A percentile compares a stretch with the other conserved stretches of the same genome.
Evolutionary conservation across 2,888 invertebrate genomes (phyloP).

Genomic region (Nemapogon koenigi): DNA sequence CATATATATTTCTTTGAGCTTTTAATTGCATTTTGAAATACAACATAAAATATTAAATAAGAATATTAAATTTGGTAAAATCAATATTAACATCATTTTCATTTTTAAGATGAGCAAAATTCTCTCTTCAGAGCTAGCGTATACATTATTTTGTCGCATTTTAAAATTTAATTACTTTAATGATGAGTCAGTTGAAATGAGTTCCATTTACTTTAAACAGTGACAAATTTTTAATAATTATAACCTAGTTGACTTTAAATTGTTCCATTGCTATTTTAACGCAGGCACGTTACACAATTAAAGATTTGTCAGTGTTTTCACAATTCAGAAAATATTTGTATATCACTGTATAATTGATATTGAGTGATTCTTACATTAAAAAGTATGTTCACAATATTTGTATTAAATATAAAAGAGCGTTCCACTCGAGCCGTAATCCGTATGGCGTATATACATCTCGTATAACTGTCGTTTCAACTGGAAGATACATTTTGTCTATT

Average conservation of each 20-base stretch:
- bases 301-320: slow-evolving; percentile 17
- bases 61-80: slow-evolving; percentile 77
- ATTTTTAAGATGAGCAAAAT: slow-evolving; percentile 68
- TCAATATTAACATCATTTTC: slow-evolving; percentile 64
- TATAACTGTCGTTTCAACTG: slow-evolving; percentile 57
- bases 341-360: slow-evolving; percentile 26
- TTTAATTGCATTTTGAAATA: slow-evolving; percentile 85
- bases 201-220: background rate
- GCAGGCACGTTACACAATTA: background rate
- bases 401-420: slow-evolving; percentile 60
- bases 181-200: too few species aligned
- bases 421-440: slow-evolving; percentile 52
- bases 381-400: slow-evolving; percentile 47
- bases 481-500: slow-evolving; percentile 49
- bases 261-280: background rate
- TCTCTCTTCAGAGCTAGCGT: slow-evolving; percentile 73
- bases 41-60: slow-evolving; percentile 85
- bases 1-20: slow-evolving; percentile 88
- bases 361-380: slow-evolving; percentile 48
- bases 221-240: background rate
- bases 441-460: slow-evolving; percentile 62
- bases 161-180: slow-evolving; percentile 54
- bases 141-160: slow-evolving; percentile 76
- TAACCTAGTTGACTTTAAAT: too few species aligned
- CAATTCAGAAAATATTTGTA: slow-evolving; percentile 12